Base-by-base conservation (phyloP, 2,888 invertebrate genomes). In the Anorthoa munda region DNA sequence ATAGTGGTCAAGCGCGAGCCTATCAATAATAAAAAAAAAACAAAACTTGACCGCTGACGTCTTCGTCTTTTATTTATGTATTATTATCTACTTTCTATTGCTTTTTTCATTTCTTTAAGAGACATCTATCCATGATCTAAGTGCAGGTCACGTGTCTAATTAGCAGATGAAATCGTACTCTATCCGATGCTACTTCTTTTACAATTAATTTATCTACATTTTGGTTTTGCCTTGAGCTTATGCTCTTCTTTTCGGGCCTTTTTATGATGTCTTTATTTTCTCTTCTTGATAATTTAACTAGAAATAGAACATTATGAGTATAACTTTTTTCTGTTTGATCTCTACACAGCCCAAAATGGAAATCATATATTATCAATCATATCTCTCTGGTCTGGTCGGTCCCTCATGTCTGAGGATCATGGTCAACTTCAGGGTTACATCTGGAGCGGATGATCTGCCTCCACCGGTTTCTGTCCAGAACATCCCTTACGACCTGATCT, bases 11-110 rank as follows among this genome's bases (percentile, higher is more conserved):
- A n/a, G n/a, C n/a, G n/a, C n/a, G n/a, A n/a, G n/a, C n/a, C n/a
- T n/a, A n/a, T n/a, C n/a, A n/a, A n/a, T n/a, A n/a, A n/a, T n/a
- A n/a, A n/a, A n/a, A n/a, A n/a, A n/a, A n/a, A n/a, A n/a, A n/a
- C n/a, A n/a, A n/a, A n/a, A n/a, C n/a, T n/a, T 61, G 45, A 60
- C 39, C 39, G 18, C 55, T 77, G 26, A 70, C 18, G 9, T 55
- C 26, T 76, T 75, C 2, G 46, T 60, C 13, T 50, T 39, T 26
- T 50, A 26, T 75, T 60, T 2, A 60, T 21, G 39, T 59, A 59
- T 77, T 45, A 55, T 53, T 39, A 21, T 56, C 48, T 21, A 21
- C 50, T 45, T 31, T 45, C 50, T 3, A 2, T 13, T 51, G 5
- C 45, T n/a, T 45, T 21, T 58, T 51, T 18, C 26, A 2, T 66